A percentile compares a stretch with the other conserved stretches of the same genome.
phyloP scores from a whole-genome alignment of 2,888 invertebrate genomes.

The Aphrophora alni region DNA sequence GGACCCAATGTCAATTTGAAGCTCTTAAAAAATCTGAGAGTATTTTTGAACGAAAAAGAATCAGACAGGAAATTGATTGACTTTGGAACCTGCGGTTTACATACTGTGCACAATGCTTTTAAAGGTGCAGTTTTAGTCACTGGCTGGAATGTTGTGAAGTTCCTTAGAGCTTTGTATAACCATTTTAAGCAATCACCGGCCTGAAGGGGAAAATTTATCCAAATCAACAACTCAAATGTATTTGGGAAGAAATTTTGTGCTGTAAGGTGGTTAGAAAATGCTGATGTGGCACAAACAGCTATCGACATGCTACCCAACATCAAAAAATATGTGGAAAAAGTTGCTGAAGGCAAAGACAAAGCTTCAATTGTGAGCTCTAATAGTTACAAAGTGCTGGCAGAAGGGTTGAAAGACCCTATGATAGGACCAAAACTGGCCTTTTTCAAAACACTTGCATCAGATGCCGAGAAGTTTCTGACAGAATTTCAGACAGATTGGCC shows the following conservation, averaged over 20 bases:
- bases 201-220: not conserved
- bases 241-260: not conserved
- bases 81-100: too few species aligned
- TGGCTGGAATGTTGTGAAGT: not conserved
- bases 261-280: too few species aligned
- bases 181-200: slow-evolving; percentile 1
- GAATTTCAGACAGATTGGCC: slow-evolving; percentile 27
- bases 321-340: not conserved
- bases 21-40: too few species aligned
- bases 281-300: slow-evolving; percentile 9
- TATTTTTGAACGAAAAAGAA: too few species aligned
- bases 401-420: not conserved
- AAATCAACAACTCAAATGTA: not conserved
- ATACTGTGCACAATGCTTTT: too few species aligned
- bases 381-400: not conserved
- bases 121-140: too few species aligned
- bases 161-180: slow-evolving; percentile 2
- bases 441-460: slow-evolving; percentile 7
- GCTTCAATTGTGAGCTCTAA: too few species aligned
- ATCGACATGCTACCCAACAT: slow-evolving; percentile 2
- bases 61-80: too few species aligned
- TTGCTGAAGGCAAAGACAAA: not conserved
- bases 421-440: slow-evolving; percentile 15
- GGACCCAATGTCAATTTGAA: too few species aligned
- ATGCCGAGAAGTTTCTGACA: not conserved